phyloP scores from a whole-genome alignment of 2,888 invertebrate genomes.

The Malthinus seriepunctatus region DNA sequence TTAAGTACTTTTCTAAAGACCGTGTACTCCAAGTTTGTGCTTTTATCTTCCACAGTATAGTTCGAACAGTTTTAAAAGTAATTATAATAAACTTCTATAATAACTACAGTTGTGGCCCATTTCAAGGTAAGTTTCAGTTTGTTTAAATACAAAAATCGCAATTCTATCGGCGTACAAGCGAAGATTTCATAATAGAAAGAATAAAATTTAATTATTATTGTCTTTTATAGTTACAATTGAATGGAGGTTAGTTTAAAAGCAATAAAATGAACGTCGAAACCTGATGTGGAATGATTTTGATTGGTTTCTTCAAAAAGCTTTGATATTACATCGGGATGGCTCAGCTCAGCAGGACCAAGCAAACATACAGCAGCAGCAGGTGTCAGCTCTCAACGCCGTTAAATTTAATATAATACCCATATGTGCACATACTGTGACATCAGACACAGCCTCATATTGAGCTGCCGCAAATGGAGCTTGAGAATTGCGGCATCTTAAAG shows the following conservation, averaged over 20 bases:
- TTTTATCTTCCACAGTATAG: no score
- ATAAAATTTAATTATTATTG: no score
- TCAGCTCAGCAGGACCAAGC: conserved; percentile 19
- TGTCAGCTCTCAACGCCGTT: conserved; percentile 36
- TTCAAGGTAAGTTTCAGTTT: no score
- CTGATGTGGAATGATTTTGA: conserved; percentile 12
- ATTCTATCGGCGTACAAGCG: no score
- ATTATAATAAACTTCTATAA: no score
- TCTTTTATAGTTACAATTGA: no score
- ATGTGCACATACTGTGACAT: conserved; percentile 31
- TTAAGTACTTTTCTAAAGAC: no score
- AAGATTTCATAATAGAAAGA: no score
- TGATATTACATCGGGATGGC: conserved; percentile 13
- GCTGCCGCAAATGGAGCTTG: conserved; percentile 22
- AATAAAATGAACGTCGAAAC: conserved; percentile 10
- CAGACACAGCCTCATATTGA: conserved; percentile 25
- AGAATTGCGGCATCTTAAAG: conserved; percentile 22
- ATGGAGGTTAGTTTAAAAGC: background rate
- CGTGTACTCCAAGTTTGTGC: no score
- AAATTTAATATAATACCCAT: conserved; percentile 37
- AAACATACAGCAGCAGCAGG: conserved; percentile 31
- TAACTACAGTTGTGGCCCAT: no score
- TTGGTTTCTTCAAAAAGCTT: conserved; percentile 19
- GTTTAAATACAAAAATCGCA: no score
- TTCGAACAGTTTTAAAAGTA: no score